Evolutionary conservation across 2,113 vertebrate species (phyloP), one percentile per base, ranked within the genome.

Genomic region (Triplophysa tibetana): DNA sequence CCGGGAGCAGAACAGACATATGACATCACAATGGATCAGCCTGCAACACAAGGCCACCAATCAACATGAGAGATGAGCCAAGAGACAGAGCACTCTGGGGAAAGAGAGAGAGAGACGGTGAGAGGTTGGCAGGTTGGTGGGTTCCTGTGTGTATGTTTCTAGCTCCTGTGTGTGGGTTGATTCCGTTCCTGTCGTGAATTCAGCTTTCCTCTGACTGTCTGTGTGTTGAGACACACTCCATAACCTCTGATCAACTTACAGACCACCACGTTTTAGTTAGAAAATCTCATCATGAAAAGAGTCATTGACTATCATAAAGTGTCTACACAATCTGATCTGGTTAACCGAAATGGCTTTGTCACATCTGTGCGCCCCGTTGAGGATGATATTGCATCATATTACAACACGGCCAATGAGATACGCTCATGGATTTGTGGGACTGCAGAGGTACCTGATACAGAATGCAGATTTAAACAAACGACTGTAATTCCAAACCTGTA

Each of bases 11-110:
- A 52, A 60, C 45, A 68, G 50, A 17, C 50, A 14, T 38, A 60
- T 74, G 79, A 74, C 79, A 78, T 81, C 64, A 77, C 75, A 78
- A 79, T 82, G 80, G 60, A 82, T 76, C 75, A 75, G 38, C 64
- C 60, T 70, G 76, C 21, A 63, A 77, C 43, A 52, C 14, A 14
- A 70, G 58, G 65, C 70, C 66, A 79, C 77, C 77, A 79, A 77
- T 79, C 80, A 79, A 67, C 65, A 66, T 58, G 74, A 73, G 68
- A 38, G 61, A 78, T 82, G 62, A 14, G 64, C 63, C 24, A 29
- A 50, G 68, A 78, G 75, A 64, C 48, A 56, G 48, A 64, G 58
- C 45, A 43, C 43, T 70, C 66, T 77, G 61, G 50, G 26, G 33
- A 62, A 26, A 43, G 67, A 66, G 78, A 80, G 69, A 26, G 50